Evolutionary conservation across 37 sponge, comb jelly and placozoan species (phyloP).

Genomic region (Amphimedon queenslandica): DNA sequence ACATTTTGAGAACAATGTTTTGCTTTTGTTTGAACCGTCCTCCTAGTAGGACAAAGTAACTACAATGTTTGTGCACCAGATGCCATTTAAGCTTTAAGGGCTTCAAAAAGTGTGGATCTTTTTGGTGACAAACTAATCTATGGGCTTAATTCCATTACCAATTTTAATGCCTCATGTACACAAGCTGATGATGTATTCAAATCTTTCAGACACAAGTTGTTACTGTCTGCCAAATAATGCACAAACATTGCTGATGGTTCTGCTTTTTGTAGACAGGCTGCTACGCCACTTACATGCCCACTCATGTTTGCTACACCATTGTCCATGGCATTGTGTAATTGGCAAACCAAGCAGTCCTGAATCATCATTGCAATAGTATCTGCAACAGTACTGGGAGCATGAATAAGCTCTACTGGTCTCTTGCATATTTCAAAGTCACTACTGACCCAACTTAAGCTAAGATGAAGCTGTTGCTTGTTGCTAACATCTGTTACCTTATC

Average conservation of each 20-base stretch:
- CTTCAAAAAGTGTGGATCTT: too few relatives aligned
- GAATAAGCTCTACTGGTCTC: background rate
- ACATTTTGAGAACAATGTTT: too few relatives aligned
- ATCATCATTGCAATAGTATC: background rate
- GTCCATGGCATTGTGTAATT: background rate
- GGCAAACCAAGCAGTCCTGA: background rate
- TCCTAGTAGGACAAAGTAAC: too few relatives aligned
- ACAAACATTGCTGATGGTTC: background rate
- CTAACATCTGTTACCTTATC: background rate
- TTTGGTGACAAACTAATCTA: too few relatives aligned
- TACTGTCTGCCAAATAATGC: too few relatives aligned
- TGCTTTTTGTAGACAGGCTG: background rate
- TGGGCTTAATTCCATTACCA: too few relatives aligned
- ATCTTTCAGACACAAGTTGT: too few relatives aligned
- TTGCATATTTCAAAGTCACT: background rate
- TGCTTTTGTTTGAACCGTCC: too few relatives aligned
- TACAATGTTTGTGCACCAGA: too few relatives aligned
- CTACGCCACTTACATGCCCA: background rate
- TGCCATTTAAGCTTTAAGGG: too few relatives aligned
- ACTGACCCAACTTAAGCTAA: background rate
- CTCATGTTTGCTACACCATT: background rate
- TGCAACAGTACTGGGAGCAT: constrained; percentile 1
- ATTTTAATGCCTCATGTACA: too few relatives aligned
- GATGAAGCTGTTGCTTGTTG: background rate
- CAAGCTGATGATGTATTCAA: too few relatives aligned